Evolutionary conservation across 2,888 invertebrate genomes (phyloP).

Genomic region (Troides aeacus): DNA sequence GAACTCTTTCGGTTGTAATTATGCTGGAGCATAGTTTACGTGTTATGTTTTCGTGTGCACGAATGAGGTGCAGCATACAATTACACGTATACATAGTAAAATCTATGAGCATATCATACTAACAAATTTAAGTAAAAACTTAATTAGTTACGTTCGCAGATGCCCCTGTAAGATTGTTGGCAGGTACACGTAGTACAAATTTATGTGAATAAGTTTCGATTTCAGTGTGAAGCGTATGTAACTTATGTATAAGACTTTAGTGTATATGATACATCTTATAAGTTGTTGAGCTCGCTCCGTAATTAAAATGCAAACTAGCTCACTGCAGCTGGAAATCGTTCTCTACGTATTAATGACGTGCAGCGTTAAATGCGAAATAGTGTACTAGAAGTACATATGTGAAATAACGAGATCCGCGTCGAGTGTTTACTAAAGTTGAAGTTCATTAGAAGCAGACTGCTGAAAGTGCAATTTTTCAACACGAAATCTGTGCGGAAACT

Average conservation of each 20-base stretch:
- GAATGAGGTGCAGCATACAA: background rate
- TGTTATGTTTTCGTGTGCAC: too few species aligned
- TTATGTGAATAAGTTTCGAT: too few species aligned
- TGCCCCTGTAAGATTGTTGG: too few species aligned
- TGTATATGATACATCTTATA: background rate
- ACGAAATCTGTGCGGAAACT: conserved; percentile 34
- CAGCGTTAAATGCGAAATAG: conserved; percentile 3
- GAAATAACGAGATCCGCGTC: background rate
- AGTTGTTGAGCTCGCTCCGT: background rate
- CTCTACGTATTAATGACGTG: conserved; percentile 9
- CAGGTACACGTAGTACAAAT: too few species aligned
- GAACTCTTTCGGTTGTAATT: too few species aligned
- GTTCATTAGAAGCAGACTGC: conserved; percentile 30
- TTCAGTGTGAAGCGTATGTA: too few species aligned
- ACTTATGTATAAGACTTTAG: too few species aligned
- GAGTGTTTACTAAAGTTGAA: background rate
- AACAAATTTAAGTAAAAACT: too few species aligned
- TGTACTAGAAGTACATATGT: conserved; percentile 13
- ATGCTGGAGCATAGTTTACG: too few species aligned
- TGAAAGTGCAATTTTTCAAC: conserved; percentile 53
- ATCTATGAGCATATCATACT: too few species aligned
- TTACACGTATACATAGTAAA: too few species aligned
- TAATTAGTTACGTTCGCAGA: too few species aligned
- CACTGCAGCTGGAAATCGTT: background rate
- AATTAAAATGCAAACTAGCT: conserved; percentile 4